Evolutionary conservation across 2,888 invertebrate species (phyloP), one percentile per base, ranked within the genome.

Genomic region (Muschampia plurimacula): DNA sequence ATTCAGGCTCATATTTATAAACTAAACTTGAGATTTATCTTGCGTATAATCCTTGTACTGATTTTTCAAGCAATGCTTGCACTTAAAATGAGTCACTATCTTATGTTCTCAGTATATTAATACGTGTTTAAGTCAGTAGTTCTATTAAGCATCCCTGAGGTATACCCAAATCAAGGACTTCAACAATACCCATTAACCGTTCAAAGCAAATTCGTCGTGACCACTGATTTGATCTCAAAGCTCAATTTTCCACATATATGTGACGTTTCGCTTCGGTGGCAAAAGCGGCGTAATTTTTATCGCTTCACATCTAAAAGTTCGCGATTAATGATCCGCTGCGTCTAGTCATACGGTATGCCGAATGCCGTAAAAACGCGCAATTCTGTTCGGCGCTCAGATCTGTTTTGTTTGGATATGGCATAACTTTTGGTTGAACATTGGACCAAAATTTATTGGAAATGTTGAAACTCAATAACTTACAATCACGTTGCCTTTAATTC

Each of bases 281-380:
- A n/a, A 57, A 9, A 15, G 76, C 84, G 88, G 76, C 84, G 88
- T 91, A 89, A 92, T 93, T 92, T 92, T 93, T 93, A 92, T 90
- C 91, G 90, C 83, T 81, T 85, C 90, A 87, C 90, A 91, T 91
- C 91, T 89, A 90, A 91, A 93, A 90, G 83, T 89, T 88, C 84
- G 80, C 87, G 89, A 92, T 93, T 94, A 94, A 94, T 94, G 93
- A 87, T 86, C 90, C 93, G 86, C 75, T 86, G 83, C 90, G 93
- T 94, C 93, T 94, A 94, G 93, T 93, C 93, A 93, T 92, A 93
- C 92, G 92, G 92, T 93, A 88, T 89, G 89, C 87, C 87, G 90
- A 90, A 92, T 82, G 91, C 93, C 90, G 92, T 94, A 94, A 94
- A 94, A 94, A 94, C 92, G 91, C 88, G 92, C 92, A 88, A 89